phyloP scores from a whole-genome alignment of 2,113 vertebrate species.

The Kryptolebias marmoratus region DNA sequence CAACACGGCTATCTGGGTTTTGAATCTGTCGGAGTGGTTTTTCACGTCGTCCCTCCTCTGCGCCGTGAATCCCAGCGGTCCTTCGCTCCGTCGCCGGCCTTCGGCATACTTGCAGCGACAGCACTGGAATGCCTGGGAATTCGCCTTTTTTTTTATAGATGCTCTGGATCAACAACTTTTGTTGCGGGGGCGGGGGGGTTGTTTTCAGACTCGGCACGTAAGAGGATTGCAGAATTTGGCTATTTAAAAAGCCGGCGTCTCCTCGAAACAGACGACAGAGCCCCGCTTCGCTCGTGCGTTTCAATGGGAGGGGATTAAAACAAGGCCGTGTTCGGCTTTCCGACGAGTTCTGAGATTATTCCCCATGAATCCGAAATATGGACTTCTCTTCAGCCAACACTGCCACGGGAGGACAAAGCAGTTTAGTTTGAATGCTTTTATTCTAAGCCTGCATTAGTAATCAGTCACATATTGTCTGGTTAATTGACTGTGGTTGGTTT shows the following conservation, averaged over 20 bases:
- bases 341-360: constrained; percentile 57
- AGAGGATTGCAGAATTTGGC: constrained; percentile 68
- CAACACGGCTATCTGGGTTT: constrained; percentile 24
- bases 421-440: constrained; percentile 57
- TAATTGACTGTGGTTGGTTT: constrained; percentile 52
- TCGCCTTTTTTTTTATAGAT: constrained; percentile 69
- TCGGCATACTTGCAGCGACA: constrained; percentile 57
- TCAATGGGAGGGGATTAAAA: constrained; percentile 64
- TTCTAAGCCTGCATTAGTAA: constrained; percentile 56
- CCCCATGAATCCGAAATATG: constrained; percentile 47
- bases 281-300: constrained; percentile 51
- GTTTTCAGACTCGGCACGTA: constrained; percentile 64
- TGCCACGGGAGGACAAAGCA: constrained; percentile 4
- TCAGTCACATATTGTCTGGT: constrained; percentile 59
- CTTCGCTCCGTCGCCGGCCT: constrained; percentile 35
- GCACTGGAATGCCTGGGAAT: constrained; percentile 76
- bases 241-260: constrained; percentile 56
- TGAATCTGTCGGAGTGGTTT: constrained; percentile 37
- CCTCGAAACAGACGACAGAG: constrained; percentile 39
- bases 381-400: constrained; percentile 39
- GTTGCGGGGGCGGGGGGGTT: constrained; percentile 42
- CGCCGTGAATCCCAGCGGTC: constrained; percentile 44
- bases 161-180: constrained; percentile 56
- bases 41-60: constrained; percentile 32
- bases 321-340: constrained; percentile 53